Base-by-base conservation (phyloP, 2,113 vertebrate genomes). In the Podiceps cristatus region DNA sequence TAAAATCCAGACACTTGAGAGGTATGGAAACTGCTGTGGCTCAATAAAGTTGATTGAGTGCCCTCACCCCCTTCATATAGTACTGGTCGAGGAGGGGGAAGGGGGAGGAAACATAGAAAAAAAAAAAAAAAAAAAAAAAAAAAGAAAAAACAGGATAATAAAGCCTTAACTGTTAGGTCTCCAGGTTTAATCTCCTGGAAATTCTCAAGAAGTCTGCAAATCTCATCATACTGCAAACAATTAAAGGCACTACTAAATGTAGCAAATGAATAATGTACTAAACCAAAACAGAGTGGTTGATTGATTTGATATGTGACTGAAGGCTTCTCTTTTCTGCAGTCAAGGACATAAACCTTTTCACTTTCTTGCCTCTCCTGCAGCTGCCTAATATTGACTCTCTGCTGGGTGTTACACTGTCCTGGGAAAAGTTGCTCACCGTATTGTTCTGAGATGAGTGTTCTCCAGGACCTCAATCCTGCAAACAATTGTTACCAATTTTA, bases 1-100 rank as follows among this genome's bases (percentile, higher is more conserved):
- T 94, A 96, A 90, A 96, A 75, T 63, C 35, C 29, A 72, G 86
- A 82, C 73, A 69, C 60, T 86, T 91, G 56, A 94, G 78, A 93
- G 67, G 53, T 91, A 84, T 88, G 62, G 60, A 87, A 89, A 93
- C 62, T 79, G 88, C 59, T 78, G 67, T 86, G 83, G n/a, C 63
- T 90, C 91, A 91, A 72, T 96, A 95, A 96, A 95, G 55, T 87
- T 94, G 88, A 96, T 88, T 87, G 88, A 97, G 67, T 90, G 56
- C 59, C 55, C 44, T 96, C 35, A 86, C 7, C 18, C 58, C 19
- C 19, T 86, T 92, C 56, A 77, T 31, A 86, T 7, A 93, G 20
- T 50, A 45, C 40, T 28, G 18, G 37, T 10, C 6, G 10, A 31
- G 24, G 6, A 15, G 3, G 28, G 8, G 10, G 5, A 2, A 2